Base-by-base conservation (phyloP, 2,888 invertebrate genomes). In the Cephonodes hylas region DNA sequence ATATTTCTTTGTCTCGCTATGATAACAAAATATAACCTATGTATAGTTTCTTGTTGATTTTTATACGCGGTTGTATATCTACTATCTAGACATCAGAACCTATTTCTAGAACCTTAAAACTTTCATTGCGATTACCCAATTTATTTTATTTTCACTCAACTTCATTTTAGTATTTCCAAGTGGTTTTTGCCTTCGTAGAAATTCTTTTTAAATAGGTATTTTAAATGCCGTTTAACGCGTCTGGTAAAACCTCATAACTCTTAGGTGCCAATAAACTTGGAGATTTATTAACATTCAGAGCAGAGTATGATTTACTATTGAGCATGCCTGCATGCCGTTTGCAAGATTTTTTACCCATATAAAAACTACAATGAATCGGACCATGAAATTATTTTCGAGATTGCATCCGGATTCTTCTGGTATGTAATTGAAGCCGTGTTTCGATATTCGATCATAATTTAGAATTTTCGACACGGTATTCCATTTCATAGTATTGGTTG, bases 331-430 rank as follows among this genome's bases (percentile, higher is more conserved):
- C 23, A 48, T 25, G 25, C 23, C 23, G 23, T 53, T 53, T 18
- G 7, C 18, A 18, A 8, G 53, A 31, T 53, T 53, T 31, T 53
- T 8, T 7, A 15, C 13, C 10, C 15, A 18, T 18, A 31, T 31
- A 53, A 27, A 53, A 53, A 53, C 15, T 31, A 53, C 31, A 18
- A 31, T 53, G 31, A 53, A 53, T 53, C 27, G 18, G 31, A 53
- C 18, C 53, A 31, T 53, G 53, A 53, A 53, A 53, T 53, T 53
- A 31, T 53, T 53, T 53, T 53, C 15, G 7, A 53, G 53, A 53
- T 53, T 53, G 53, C 53, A 53, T 53, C 53, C 53, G 53, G 53
- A 53, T 53, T 53, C 31, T 31, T 31, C n/a, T 31, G 8, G 15
- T 15, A 27, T 10, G 27, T n/a, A n/a, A 31, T 18, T 31, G 31